Conservation (phyloP, 1,140 invertebrate genomes). For the Drosophila aff. region DNA sequence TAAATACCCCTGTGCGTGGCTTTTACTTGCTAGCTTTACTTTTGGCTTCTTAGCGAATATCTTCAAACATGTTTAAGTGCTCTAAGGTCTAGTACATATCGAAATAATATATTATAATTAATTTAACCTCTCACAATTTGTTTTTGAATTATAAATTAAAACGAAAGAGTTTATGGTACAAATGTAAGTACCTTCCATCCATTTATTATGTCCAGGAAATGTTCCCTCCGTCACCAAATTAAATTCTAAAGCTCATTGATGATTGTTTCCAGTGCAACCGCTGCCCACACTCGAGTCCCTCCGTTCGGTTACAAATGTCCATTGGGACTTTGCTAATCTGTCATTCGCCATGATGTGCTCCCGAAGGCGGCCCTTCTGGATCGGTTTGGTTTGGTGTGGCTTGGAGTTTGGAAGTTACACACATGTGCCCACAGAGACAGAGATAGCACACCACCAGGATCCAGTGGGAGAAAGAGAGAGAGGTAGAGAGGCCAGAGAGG, state of each 20-base stretch:
- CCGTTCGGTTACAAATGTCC: conserved; percentile 82
- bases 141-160: neutral
- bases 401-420: conserved; percentile 59
- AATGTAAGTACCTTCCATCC: fast-evolving
- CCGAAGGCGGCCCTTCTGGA: conserved; percentile 74
- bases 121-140: neutral
- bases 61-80: neutral
- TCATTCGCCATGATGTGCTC: conserved; percentile 83
- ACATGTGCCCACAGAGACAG: conserved; percentile 57
- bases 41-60: neutral
- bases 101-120: neutral
- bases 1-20: neutral
- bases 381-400: conserved; percentile 36
- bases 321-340: conserved; percentile 83
- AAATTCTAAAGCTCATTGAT: neutral
- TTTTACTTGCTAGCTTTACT: neutral
- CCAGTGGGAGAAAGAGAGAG: conserved; percentile 7
- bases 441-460: conserved; percentile 8
- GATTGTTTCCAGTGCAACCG: conserved; percentile 13
- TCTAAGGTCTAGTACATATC: neutral
- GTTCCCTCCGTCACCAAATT: neutral
- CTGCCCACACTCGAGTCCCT: conserved; percentile 31
- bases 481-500: neutral
- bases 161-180: neutral
- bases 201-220: neutral